These are phyloP conservation scores for Mirza zaza DNA, from an alignment of 2,113 vertebrate genomes.

Conservation along the genomic window DNA sequence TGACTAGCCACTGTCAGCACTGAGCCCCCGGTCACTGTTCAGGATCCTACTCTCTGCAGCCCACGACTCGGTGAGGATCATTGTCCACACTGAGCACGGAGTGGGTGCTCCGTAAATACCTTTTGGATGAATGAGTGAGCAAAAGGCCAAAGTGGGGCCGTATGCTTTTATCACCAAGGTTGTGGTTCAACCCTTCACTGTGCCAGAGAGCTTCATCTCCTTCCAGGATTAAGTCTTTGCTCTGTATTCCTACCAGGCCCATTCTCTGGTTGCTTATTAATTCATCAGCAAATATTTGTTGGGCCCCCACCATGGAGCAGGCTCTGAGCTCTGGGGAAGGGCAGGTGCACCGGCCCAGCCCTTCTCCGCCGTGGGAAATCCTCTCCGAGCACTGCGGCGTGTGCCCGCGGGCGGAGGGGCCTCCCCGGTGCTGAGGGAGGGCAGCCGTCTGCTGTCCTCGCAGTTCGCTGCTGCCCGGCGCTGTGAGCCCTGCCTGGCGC, in stretches of 20 bases:
- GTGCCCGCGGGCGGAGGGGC: fast-evolving
- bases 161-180: neutral
- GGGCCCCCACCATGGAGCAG: neutral
- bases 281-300: neutral
- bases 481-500: neutral
- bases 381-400: fast-evolving
- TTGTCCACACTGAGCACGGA: neutral
- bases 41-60: neutral
- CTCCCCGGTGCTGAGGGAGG: neutral
- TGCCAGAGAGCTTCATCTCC: neutral
- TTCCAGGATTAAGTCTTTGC: neutral
- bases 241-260: neutral
- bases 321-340: neutral
- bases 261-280: neutral
- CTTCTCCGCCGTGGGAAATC: fast-evolving
- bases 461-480: neutral
- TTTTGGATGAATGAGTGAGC: neutral
- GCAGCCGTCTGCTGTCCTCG: neutral
- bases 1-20: neutral
- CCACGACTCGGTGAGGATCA: neutral
- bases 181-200: neutral
- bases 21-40: neutral
- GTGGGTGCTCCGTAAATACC: neutral
- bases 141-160: neutral
- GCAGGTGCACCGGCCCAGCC: neutral